These are phyloP conservation scores for Nezara viridula DNA, from an alignment of 2,888 invertebrate species.

Conservation along the genomic window DNA sequence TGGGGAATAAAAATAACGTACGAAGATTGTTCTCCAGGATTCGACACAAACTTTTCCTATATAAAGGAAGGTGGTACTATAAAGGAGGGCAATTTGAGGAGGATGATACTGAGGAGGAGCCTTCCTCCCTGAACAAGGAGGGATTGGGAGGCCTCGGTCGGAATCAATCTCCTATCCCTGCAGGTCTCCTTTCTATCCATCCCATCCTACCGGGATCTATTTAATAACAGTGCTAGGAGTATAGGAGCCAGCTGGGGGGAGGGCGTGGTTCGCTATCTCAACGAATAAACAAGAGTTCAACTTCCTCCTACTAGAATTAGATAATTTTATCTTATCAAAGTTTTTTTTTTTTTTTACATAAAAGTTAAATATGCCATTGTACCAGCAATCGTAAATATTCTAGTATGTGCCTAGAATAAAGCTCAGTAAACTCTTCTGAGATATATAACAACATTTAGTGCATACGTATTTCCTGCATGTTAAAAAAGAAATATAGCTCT, in stretches of 20 bases:
- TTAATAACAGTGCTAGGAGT: neutral
- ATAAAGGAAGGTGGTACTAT: neutral
- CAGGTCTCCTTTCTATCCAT: neutral
- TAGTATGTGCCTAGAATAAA: neutral
- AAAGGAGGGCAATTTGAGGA: constrained; percentile 23
- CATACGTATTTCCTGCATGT: no score
- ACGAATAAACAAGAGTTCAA: neutral
- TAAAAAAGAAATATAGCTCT: no score
- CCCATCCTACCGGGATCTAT: neutral
- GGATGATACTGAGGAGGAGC: neutral
- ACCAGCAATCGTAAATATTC: neutral
- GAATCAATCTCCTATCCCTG: constrained; percentile 9
- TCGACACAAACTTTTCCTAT: neutral
- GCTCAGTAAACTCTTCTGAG: neutral
- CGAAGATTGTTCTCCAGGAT: neutral
- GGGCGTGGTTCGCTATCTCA: neutral
- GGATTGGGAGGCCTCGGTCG: neutral
- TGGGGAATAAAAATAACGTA: neutral
- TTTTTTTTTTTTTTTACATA: neutral
- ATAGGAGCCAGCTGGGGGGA: neutral
- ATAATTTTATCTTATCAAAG: constrained; percentile 19
- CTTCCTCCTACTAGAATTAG: constrained; percentile 28
- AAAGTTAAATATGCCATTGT: neutral
- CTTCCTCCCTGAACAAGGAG: neutral
- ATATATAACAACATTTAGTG: neutral